Percentiles rank a stretch among this genome's conserved stretches.
phyloP scores from a whole-genome alignment of 2,113 vertebrate genomes.

The Chlamydotis undulata region DNA sequence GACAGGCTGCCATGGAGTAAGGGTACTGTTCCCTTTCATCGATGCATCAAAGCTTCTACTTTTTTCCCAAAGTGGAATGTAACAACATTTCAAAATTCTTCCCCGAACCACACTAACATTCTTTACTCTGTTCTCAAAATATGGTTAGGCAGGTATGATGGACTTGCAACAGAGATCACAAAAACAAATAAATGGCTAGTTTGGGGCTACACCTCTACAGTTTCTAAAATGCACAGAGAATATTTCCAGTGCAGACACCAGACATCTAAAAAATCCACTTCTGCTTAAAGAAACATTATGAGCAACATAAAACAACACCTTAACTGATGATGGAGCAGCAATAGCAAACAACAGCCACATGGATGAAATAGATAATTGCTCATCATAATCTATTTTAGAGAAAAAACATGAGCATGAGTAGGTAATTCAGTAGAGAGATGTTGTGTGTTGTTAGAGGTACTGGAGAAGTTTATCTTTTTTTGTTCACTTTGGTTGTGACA shows the following conservation, averaged over 20 bases:
- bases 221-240: not conserved
- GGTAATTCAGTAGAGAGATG: not conserved
- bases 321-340: not conserved
- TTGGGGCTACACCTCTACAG: not conserved
- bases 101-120: not conserved
- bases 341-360: not conserved
- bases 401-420: not conserved
- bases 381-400: not conserved
- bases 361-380: not conserved
- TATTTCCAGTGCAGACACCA: not conserved
- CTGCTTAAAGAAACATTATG: not conserved
- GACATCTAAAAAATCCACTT: not conserved
- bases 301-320: not conserved
- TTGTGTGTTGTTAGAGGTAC: not conserved
- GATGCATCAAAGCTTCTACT: not conserved
- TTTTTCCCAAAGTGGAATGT: not conserved
- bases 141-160: not conserved
- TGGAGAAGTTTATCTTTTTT: not conserved
- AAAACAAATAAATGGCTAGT: not conserved
- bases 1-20: not conserved
- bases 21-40: conserved; percentile 10
- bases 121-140: not conserved
- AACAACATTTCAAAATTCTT: not conserved
- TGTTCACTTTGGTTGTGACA: not conserved
- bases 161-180: not conserved